phyloP scores from a whole-genome alignment of 2,113 vertebrate genomes.

The Erinaceus europaeus region DNA sequence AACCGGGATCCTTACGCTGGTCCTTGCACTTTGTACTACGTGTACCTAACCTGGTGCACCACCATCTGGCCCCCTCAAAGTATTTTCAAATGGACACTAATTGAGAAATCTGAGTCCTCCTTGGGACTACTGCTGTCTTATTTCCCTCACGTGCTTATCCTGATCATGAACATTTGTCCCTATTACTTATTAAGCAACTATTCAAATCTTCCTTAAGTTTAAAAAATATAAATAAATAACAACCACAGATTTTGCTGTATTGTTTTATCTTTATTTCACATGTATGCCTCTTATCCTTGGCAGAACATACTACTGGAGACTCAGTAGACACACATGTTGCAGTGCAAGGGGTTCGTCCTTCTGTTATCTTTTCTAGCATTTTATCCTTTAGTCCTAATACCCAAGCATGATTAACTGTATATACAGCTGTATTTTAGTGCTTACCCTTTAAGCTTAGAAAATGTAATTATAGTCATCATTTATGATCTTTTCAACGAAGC shows the following conservation, averaged over 20 bases:
- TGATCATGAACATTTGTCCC: background rate
- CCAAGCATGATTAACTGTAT: background rate
- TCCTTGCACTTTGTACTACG: too few species aligned
- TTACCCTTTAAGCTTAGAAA: background rate
- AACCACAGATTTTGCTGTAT: background rate
- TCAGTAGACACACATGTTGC: background rate
- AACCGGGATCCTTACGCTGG: too few species aligned
- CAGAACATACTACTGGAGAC: background rate
- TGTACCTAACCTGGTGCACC: too few species aligned
- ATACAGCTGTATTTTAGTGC: background rate
- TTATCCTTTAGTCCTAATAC: background rate
- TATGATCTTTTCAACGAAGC: background rate
- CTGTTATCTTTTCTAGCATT: background rate
- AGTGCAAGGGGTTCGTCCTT: background rate
- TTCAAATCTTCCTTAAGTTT: background rate
- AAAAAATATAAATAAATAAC: background rate
- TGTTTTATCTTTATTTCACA: background rate
- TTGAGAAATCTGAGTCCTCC: background rate
- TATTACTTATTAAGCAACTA: background rate
- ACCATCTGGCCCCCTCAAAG: too few species aligned
- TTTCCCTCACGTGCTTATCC: background rate
- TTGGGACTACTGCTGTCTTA: background rate
- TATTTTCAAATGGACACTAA: constrained; percentile 9
- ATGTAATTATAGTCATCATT: background rate
- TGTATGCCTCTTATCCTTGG: background rate